phyloP scores from a whole-genome alignment of 2,888 invertebrate species.

The Ochropacha duplaris region DNA sequence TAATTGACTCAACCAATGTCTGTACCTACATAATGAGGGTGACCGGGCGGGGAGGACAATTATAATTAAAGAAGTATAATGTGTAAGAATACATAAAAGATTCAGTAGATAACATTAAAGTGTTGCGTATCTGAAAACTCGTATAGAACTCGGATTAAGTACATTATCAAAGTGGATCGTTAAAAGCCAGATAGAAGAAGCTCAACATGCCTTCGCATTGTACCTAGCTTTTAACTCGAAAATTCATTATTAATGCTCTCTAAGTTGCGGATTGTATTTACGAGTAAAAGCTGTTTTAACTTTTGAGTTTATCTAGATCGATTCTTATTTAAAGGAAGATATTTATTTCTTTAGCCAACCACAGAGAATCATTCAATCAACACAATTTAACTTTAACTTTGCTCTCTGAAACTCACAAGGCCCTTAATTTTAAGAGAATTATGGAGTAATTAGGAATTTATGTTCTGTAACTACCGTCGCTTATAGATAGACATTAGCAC shows the following conservation, averaged over 20 bases:
- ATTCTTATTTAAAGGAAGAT: background rate
- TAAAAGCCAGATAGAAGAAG: conserved; percentile 8
- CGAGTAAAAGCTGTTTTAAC: conserved; percentile 5
- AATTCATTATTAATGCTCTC: background rate
- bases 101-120: conserved; percentile 22
- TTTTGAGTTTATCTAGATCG: background rate
- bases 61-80: background rate
- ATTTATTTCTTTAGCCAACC: too few relatives aligned
- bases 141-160: conserved; percentile 19
- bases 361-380: too few relatives aligned
- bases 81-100: conserved; percentile 13
- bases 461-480: too few relatives aligned
- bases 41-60: background rate
- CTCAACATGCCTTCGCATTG: background rate
- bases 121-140: conserved; percentile 17
- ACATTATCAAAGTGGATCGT: conserved; percentile 12
- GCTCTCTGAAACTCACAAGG: too few relatives aligned
- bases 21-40: background rate
- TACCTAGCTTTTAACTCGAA: conserved; percentile 6
- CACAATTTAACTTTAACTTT: too few relatives aligned
- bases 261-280: conserved; percentile 9
- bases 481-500: too few relatives aligned
- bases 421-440: too few relatives aligned
- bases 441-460: too few relatives aligned
- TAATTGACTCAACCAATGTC: background rate